Percentiles rank a stretch among this genome's conserved stretches.
Evolutionary conservation across 2,797 vertebrate genomes (phyloP).

Genomic region (Rhodeus uyekii): DNA sequence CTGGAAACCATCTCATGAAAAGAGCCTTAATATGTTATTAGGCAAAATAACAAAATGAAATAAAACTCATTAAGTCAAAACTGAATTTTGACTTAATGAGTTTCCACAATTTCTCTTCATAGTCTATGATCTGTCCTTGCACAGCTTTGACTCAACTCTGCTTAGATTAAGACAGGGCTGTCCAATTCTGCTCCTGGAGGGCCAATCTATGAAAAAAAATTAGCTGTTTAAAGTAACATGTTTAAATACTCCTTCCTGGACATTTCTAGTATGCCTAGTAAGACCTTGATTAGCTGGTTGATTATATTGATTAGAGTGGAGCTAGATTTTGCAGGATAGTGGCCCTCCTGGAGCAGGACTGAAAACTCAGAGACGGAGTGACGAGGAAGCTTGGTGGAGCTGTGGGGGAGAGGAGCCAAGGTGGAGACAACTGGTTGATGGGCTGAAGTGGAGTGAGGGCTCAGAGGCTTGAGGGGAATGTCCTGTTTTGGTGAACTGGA

Average conservation of each 20-base stretch:
- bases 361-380: background rate
- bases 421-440: background rate
- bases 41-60: background rate
- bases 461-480: background rate
- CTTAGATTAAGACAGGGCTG: background rate
- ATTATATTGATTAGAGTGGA: background rate
- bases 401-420: background rate
- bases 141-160: background rate
- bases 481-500: background rate
- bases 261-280: background rate
- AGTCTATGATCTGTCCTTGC: background rate
- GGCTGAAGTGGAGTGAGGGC: background rate
- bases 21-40: background rate
- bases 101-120: background rate
- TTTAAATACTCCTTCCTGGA: background rate
- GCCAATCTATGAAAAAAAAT: background rate
- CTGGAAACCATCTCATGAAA: background rate
- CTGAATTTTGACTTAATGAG: background rate
- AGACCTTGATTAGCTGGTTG: background rate
- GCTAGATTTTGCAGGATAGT: background rate
- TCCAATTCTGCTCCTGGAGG: background rate
- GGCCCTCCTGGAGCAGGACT: no score
- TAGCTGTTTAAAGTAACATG: background rate
- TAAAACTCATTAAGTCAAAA: background rate
- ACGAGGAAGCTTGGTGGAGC: background rate